phyloP scores from a whole-genome alignment of 2,113 vertebrate genomes.

The Pteropus alecto region DNA sequence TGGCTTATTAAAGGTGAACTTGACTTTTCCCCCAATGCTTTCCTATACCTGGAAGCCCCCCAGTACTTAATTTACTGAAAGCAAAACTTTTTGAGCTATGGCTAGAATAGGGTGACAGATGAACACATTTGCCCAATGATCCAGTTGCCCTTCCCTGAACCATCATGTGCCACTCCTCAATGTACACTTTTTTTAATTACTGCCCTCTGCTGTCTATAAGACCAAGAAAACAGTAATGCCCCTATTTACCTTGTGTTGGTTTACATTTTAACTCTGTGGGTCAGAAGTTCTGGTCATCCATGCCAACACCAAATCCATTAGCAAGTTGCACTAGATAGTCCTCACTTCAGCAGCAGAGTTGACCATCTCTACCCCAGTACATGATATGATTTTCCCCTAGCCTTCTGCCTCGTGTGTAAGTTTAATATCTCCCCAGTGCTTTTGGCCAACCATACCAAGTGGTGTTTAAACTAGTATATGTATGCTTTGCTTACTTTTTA shows the following conservation, averaged over 20 bases:
- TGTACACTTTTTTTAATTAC: background rate
- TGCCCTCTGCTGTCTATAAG: background rate
- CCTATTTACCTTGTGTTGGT: slow-evolving; percentile 70
- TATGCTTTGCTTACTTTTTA: slow-evolving; percentile 43
- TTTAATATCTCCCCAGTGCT: slow-evolving; percentile 69
- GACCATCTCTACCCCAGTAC: slow-evolving; percentile 65
- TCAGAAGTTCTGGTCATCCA: slow-evolving; percentile 64
- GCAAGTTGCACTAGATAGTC: background rate
- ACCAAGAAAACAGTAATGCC: slow-evolving; percentile 68
- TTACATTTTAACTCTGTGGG: slow-evolving; percentile 60
- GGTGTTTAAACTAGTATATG: slow-evolving; percentile 20
- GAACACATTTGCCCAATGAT: background rate
- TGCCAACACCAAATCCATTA: background rate
- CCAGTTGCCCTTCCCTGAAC: background rate
- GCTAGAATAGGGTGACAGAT: background rate
- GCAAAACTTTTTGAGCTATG: background rate
- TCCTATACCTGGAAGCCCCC: slow-evolving; percentile 61
- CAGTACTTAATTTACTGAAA: slow-evolving; percentile 75
- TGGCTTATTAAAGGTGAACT: slow-evolving; percentile 58
- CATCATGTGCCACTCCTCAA: background rate
- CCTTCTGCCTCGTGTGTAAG: slow-evolving; percentile 44
- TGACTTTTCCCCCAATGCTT: slow-evolving; percentile 22
- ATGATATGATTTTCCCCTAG: background rate
- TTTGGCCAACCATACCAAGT: slow-evolving; percentile 57
- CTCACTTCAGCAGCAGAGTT: slow-evolving; percentile 36